These are phyloP conservation scores for Coelinius sp. DNA, from an alignment of 2,888 invertebrate species.

Conservation along the genomic window DNA sequence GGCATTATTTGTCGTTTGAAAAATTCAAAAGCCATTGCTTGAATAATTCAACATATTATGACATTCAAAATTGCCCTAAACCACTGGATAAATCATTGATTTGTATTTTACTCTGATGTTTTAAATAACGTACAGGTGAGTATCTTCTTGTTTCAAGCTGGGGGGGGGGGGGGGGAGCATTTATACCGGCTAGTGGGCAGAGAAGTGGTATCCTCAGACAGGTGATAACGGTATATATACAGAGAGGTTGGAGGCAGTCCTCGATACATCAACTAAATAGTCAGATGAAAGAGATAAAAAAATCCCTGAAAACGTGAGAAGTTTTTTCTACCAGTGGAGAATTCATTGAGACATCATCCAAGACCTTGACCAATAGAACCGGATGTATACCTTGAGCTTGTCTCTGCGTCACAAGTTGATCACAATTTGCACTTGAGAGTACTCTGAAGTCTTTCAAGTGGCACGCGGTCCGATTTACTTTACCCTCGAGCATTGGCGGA, in stretches of 20 bases:
- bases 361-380: conserved; percentile 12
- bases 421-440: conserved; percentile 17
- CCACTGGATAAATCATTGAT: background rate
- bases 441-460: conserved; percentile 25
- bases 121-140: background rate
- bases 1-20: background rate
- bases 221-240: conserved; percentile 31
- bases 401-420: background rate
- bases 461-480: conserved; percentile 29
- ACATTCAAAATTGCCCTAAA: background rate
- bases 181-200: conserved; percentile 2
- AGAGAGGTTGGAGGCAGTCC: background rate
- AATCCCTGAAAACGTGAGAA: background rate
- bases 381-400: background rate
- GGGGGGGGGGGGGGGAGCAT: background rate
- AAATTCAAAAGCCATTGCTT: background rate
- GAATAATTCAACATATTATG: background rate
- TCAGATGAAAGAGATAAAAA: background rate
- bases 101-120: background rate
- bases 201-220: conserved; percentile 14
- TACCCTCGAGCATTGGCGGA: background rate
- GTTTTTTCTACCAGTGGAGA: background rate
- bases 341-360: conserved; percentile 7
- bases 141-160: background rate
- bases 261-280: background rate